Evolutionary conservation across 1,140 invertebrate species (phyloP).

Genomic region (Zaprionus nigranus): DNA sequence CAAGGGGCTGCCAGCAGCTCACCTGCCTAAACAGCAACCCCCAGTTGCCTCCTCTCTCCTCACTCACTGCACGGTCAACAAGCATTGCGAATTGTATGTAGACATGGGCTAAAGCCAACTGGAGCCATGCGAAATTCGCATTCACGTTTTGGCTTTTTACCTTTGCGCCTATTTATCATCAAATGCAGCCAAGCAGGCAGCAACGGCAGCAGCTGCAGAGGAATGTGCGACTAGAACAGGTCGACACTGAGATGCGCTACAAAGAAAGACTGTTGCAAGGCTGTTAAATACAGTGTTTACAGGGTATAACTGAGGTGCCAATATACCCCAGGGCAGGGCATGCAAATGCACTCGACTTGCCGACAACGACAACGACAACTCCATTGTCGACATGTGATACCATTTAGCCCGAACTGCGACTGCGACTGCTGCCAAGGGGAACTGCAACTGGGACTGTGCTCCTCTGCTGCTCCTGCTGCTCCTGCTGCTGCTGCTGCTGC

Average conservation of each 20-base stretch:
- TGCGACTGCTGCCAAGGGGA: slow-evolving; percentile 17
- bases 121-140: slow-evolving; percentile 70
- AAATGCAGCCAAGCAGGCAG: slow-evolving; percentile 55
- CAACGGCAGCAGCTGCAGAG: slow-evolving; percentile 48
- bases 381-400: slow-evolving; percentile 76
- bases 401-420: slow-evolving; percentile 62
- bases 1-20: slow-evolving; percentile 17
- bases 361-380: slow-evolving; percentile 45
- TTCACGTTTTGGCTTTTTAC: slow-evolving; percentile 82
- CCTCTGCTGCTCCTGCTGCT: too few species aligned
- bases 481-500: background rate
- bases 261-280: too few species aligned
- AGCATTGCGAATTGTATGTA: slow-evolving; percentile 44
- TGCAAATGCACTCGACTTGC: slow-evolving; percentile 72
- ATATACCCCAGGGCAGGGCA: slow-evolving; percentile 22
- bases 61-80: background rate
- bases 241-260: slow-evolving; percentile 30
- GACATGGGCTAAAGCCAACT: slow-evolving; percentile 42
- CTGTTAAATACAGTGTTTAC: background rate
- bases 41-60: background rate
- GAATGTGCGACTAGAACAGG: background rate
- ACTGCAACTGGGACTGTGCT: slow-evolving; percentile 15
- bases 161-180: slow-evolving; percentile 82
- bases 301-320: background rate
- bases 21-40: slow-evolving; percentile 42